Percentiles rank a stretch among this genome's conserved stretches.
phyloP scores from a whole-genome alignment of 1,140 invertebrate species.

The Drosophila arizonae region DNA sequence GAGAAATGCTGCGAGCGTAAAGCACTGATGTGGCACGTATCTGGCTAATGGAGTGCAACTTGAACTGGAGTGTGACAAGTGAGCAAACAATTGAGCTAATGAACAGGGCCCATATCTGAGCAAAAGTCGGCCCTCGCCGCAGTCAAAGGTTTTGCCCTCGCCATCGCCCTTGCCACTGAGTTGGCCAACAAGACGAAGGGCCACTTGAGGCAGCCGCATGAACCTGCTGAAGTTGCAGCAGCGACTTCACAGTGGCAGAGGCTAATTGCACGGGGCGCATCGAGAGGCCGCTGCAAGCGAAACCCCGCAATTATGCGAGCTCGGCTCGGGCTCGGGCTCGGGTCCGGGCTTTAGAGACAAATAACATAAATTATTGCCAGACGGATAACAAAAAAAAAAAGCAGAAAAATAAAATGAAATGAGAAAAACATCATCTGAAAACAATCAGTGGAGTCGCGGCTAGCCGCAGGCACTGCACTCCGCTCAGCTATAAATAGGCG shows the following conservation, averaged over 20 bases:
- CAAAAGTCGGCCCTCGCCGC: not conserved
- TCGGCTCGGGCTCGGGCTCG: not conserved
- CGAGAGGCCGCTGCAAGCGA: constrained; percentile 5
- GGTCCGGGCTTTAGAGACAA: constrained; percentile 64
- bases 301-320: constrained; percentile 65
- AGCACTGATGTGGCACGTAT: constrained; percentile 35
- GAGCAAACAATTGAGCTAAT: constrained; percentile 27
- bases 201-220: constrained; percentile 25
- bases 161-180: not conserved
- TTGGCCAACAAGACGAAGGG: not conserved
- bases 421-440: constrained; percentile 30
- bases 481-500: constrained; percentile 60
- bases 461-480: constrained; percentile 23
- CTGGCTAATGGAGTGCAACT: constrained; percentile 45
- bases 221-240: not conserved
- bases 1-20: constrained; percentile 2
- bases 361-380: constrained; percentile 75
- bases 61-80: constrained; percentile 45
- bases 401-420: too few species aligned
- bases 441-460: constrained; percentile 35
- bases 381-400: constrained; percentile 38
- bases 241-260: constrained; percentile 18
- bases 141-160: not conserved
- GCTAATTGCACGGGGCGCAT: constrained; percentile 46
- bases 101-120: not conserved